Conservation (phyloP, 2,888 invertebrate species). For the Anthophora plumipes region DNA sequence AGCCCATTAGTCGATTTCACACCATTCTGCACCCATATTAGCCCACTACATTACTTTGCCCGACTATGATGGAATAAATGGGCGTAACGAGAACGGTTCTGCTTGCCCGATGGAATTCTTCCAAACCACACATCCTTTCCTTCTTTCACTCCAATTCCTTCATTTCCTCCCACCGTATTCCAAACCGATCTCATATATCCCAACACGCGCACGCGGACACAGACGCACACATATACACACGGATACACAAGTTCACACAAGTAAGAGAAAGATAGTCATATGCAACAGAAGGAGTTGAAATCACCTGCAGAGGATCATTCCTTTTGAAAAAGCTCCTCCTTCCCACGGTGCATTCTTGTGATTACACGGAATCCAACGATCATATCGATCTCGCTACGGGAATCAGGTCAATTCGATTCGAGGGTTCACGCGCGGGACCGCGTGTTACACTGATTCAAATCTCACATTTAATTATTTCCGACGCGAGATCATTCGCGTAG, state of each 20-base stretch:
- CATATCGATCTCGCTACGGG: constrained; percentile 37
- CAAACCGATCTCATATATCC: constrained; percentile 28
- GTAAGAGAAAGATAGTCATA: constrained; percentile 2
- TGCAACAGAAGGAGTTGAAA: background rate
- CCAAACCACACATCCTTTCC: constrained; percentile 14
- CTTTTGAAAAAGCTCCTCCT: background rate
- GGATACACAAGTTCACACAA: background rate
- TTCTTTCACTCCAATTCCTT: constrained; percentile 5
- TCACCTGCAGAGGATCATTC: background rate
- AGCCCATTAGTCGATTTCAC: background rate
- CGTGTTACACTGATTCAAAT: constrained; percentile 54
- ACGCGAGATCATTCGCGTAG: constrained; percentile 60
- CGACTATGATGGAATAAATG: constrained; percentile 1
- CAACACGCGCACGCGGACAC: background rate
- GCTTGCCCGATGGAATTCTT: constrained; percentile 13
- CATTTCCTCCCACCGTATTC: background rate
- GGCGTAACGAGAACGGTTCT: background rate
- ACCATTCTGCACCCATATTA: background rate
- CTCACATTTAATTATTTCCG: constrained; percentile 63
- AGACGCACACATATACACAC: background rate
- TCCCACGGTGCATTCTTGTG: constrained; percentile 27
- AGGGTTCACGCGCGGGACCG: constrained; percentile 24
- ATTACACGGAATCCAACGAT: constrained; percentile 40
- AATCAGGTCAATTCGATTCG: constrained; percentile 49
- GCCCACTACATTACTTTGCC: background rate